Evolutionary conservation across 2,113 vertebrate species (phyloP).

Genomic region (Mellivora capensis): DNA sequence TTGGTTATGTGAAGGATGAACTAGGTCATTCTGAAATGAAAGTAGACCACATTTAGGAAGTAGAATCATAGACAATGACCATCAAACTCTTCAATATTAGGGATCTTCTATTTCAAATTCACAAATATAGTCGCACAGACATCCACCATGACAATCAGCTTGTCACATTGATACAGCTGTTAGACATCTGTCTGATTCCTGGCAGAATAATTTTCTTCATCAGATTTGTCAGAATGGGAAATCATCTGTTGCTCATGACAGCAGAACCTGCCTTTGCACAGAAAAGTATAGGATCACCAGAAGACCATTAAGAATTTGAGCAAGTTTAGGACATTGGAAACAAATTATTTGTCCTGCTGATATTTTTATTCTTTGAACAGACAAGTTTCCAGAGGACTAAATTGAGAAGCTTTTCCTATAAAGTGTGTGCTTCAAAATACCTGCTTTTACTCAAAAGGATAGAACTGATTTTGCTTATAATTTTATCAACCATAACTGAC

Average conservation of each 20-base stretch:
- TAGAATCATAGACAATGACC: background rate
- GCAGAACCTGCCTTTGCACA: background rate
- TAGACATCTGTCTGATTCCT: slow-evolving; percentile 12
- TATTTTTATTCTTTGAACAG: background rate
- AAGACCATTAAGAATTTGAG: slow-evolving; percentile 4
- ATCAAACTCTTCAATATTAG: background rate
- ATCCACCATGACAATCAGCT: slow-evolving; percentile 31
- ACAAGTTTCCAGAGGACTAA: background rate
- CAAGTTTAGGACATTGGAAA: background rate
- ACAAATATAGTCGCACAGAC: background rate
- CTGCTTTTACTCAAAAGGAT: background rate
- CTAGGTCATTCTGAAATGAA: background rate
- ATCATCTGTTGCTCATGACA: slow-evolving; percentile 21
- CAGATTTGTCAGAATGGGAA: slow-evolving; percentile 38
- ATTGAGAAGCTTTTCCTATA: background rate
- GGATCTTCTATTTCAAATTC: slow-evolving; percentile 25
- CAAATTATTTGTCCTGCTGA: slow-evolving; percentile 1
- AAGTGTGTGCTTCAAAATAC: background rate
- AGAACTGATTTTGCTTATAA: background rate
- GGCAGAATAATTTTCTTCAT: slow-evolving; percentile 60
- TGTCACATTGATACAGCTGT: slow-evolving; percentile 5
- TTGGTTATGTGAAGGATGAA: background rate
- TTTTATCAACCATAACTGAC: background rate
- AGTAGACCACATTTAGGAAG: background rate
- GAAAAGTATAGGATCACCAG: background rate